These are phyloP conservation scores for Notothenia coriiceps DNA, from an alignment of 2,113 vertebrate species.

Conservation along the genomic window DNA sequence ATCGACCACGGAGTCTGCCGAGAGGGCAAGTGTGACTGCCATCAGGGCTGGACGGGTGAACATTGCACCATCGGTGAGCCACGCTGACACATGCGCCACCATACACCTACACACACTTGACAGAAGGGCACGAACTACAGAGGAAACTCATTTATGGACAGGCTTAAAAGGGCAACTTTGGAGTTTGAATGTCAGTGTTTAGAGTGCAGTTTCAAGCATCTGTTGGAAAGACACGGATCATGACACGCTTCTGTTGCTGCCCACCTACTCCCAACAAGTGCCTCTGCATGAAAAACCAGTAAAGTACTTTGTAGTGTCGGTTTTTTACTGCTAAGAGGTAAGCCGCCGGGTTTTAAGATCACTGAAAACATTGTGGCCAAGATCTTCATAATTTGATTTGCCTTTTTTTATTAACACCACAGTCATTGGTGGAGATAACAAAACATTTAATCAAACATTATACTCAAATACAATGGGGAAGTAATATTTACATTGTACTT, in stretches of 20 bases:
- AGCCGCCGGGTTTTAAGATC: slow-evolving; percentile 6
- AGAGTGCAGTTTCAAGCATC: slow-evolving; percentile 28
- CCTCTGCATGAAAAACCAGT: not conserved
- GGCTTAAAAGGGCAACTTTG: slow-evolving; percentile 55
- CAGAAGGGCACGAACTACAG: slow-evolving; percentile 41
- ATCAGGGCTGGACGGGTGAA: slow-evolving; percentile 98
- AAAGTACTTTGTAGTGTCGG: slow-evolving; percentile 6
- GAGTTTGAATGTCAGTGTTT: slow-evolving; percentile 54
- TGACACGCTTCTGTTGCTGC: slow-evolving; percentile 21
- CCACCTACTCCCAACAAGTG: slow-evolving; percentile 14
- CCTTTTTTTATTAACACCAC: not conserved
- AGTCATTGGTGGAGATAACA: not conserved
- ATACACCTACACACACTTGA: slow-evolving; percentile 52
- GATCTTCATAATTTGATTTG: not conserved
- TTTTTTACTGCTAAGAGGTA: not conserved
- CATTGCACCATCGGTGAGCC: slow-evolving; percentile 96
- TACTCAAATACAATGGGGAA: not conserved
- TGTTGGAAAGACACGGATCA: slow-evolving; percentile 6
- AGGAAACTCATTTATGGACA: slow-evolving; percentile 38
- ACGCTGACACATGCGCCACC: slow-evolving; percentile 32
- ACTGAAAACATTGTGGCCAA: not conserved
- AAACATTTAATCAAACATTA: not conserved
- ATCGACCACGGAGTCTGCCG: slow-evolving; percentile 95
- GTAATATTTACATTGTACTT: not conserved
- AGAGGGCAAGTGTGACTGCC: slow-evolving; percentile 97